Evolutionary conservation across 2,113 vertebrate species (phyloP), one percentile per base, ranked within the genome.

Genomic region (Hydrolagus affinis): DNA sequence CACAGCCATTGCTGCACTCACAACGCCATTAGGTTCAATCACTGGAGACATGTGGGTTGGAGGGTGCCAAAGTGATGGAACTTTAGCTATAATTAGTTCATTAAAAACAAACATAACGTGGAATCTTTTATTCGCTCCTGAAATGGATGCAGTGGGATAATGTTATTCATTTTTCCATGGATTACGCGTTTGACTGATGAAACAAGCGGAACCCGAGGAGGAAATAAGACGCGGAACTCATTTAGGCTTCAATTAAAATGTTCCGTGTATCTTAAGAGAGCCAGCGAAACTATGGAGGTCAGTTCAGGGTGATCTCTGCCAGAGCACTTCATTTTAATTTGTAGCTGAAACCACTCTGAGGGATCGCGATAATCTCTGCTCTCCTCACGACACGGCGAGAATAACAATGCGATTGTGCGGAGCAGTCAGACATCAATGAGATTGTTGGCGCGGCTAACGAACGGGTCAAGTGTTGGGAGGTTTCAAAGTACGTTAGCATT

Each of bases 241-340:
- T 83, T 83, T 83, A 64, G 60, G 8, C 23, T 80, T 83, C 77
- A 83, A 19, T 83, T 83, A 64, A 83, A 30, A 66, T 83, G 25
- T 64, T 66, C 25, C n/a, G 19, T 83, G 77, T 19, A 64, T 28
- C 30, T 62, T 83, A 83, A 83, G 60, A 83, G 60, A 83, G 60
- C 25, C 14, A 30, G 60, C 28, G 60, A 7, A n/a, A 78, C 62
- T 78, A 59, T 12, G 23, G 11, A 60, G 75, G 75, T 77, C 60
- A 59, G 23, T 11, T 10, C 23, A 56, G 66, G 15, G 30, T 83
- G 77, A 66, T 83, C 19, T 66, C 77, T 62, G n/a, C 77, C 77
- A 83, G 23, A 6, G 30, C 23, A 66, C n/a, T 28, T 25, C 59
- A 60, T 66, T 83, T 83, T 64, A 64, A 83, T 66, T 83, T 83